Evolutionary conservation across 2,113 vertebrate genomes (phyloP).

Genomic region (Corythornis cristatus): DNA sequence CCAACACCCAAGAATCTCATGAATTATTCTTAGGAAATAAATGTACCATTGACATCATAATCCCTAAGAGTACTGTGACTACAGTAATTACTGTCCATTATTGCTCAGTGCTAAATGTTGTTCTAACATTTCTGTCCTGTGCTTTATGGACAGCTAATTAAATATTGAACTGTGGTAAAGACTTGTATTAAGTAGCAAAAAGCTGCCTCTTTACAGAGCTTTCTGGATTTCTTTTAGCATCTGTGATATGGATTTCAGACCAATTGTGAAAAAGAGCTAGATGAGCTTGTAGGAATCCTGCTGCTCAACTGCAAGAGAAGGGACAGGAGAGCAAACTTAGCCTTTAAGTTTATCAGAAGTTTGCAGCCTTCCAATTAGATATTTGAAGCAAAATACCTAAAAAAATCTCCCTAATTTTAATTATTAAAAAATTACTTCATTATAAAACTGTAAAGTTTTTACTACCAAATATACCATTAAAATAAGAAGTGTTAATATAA

Average conservation of each 20-base stretch:
- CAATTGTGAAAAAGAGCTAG: background rate
- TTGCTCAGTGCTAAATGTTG: background rate
- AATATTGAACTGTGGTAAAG: constrained; percentile 11
- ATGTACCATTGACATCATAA: background rate
- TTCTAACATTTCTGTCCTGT: background rate
- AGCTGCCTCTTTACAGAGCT: background rate
- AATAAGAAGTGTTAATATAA: background rate
- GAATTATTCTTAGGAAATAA: constrained; percentile 11
- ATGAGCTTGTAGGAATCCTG: background rate
- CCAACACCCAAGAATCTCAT: background rate
- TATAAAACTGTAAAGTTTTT: background rate
- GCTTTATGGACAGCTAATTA: constrained; percentile 8
- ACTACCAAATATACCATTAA: background rate
- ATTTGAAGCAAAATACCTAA: background rate
- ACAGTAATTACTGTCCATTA: background rate
- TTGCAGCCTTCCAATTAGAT: background rate
- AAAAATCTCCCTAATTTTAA: background rate
- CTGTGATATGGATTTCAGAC: background rate
- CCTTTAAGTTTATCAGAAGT: background rate
- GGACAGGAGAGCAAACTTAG: background rate
- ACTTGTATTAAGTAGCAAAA: background rate
- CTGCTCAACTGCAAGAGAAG: background rate
- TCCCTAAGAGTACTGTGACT: background rate
- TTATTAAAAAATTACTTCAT: background rate
- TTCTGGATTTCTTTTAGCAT: background rate